Conservation (phyloP, 2,113 vertebrate genomes). For the Manacus vitellinus region DNA sequence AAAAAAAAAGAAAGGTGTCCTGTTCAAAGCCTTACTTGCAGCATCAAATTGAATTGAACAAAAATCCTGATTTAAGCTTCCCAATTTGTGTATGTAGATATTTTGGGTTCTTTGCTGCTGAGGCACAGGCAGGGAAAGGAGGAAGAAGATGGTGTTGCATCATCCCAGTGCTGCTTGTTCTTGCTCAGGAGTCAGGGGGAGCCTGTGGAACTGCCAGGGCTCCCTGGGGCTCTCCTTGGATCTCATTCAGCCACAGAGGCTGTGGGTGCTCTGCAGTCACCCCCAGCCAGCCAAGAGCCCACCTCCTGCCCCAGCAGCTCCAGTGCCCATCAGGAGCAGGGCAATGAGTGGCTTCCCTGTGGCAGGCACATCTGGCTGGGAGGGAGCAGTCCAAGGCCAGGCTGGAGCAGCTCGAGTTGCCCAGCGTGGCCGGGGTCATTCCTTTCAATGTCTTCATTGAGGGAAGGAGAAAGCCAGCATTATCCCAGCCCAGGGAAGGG, state of each 20-base stretch:
- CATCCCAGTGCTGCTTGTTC: not conserved
- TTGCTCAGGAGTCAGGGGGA: not conserved
- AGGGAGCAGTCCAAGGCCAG: not conserved
- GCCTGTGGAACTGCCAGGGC: fast-evolving
- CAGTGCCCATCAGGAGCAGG: fast-evolving
- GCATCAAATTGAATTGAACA: not conserved
- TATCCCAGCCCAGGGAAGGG: not conserved
- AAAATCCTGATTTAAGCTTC: not conserved
- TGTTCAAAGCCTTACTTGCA: not conserved
- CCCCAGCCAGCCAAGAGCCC: not conserved
- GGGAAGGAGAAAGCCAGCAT: conserved; percentile 1
- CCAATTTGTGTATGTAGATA: not conserved
- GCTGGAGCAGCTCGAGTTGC: not conserved
- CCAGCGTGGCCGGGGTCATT: fast-evolving
- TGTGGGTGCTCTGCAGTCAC: not conserved
- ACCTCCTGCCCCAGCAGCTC: not conserved
- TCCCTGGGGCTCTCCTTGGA: not conserved
- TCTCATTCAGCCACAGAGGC: fast-evolving
- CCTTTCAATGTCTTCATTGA: not conserved
- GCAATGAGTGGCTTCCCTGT: not conserved
- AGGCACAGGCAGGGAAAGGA: not conserved
- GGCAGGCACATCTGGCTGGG: not conserved
- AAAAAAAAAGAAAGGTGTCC: not conserved
- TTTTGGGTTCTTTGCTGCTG: not conserved
- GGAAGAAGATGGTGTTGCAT: not conserved